A percentile compares a stretch with the other conserved stretches of the same genome.
phyloP scores from a whole-genome alignment of 2,888 invertebrate genomes.

The Amiota communis region DNA sequence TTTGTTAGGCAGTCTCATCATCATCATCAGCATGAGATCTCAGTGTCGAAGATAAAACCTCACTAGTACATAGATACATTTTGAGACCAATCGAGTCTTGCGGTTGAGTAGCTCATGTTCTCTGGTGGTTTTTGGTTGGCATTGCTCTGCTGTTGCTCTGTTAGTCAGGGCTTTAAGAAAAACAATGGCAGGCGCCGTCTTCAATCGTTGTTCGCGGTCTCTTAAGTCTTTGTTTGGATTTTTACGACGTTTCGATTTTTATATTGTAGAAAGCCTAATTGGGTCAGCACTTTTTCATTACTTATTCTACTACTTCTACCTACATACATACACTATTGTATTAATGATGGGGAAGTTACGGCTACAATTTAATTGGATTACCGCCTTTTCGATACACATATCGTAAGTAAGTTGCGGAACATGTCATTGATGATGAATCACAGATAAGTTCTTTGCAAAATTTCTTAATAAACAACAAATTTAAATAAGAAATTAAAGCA shows the following conservation, averaged over 20 bases:
- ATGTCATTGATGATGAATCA: conserved; percentile 44
- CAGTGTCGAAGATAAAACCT: conserved; percentile 1
- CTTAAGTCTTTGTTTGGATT: conserved; percentile 31
- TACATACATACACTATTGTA: background rate
- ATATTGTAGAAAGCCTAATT: conserved; percentile 58
- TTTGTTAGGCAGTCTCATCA: conserved; percentile 36
- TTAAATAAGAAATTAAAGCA: conserved; percentile 25
- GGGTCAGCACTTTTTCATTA: conserved; percentile 59
- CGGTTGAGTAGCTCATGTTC: conserved; percentile 10
- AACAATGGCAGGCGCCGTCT: conserved; percentile 66
- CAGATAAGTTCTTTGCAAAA: conserved; percentile 39
- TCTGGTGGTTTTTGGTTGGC: conserved; percentile 9
- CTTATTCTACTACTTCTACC: background rate
- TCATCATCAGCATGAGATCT: conserved; percentile 1
- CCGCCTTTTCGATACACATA: conserved; percentile 60
- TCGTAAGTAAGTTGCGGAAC: conserved; percentile 41
- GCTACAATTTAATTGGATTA: conserved; percentile 67
- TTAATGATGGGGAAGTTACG: conserved; percentile 34
- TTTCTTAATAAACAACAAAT: conserved; percentile 31
- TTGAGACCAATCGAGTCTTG: background rate
- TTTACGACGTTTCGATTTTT: conserved; percentile 25
- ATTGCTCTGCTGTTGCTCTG: conserved; percentile 1
- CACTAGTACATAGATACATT: background rate
- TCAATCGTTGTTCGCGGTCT: conserved; percentile 44
- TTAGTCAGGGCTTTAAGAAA: conserved; percentile 33